Evolutionary conservation across 2,888 invertebrate species (phyloP).

Genomic region (Cosmorhoe ocellata): DNA sequence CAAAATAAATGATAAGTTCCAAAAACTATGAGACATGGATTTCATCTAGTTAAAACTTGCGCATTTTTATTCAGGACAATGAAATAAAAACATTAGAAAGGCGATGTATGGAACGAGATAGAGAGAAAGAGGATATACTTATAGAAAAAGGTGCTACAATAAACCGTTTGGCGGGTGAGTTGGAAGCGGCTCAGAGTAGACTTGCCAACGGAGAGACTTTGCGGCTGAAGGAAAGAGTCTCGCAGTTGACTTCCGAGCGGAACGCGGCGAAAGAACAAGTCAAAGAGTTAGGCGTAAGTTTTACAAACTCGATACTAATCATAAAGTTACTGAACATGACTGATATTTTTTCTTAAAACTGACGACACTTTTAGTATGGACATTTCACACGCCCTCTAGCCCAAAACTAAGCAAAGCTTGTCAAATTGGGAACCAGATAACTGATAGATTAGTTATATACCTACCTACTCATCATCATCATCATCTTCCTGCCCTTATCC

Average conservation of each 20-base stretch:
- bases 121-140: slow-evolving; percentile 83
- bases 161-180: slow-evolving; percentile 82
- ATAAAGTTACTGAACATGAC: too few species aligned
- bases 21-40: too few species aligned
- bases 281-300: slow-evolving; percentile 74
- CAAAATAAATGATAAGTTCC: too few species aligned
- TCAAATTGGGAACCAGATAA: too few species aligned
- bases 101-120: slow-evolving; percentile 80
- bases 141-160: slow-evolving; percentile 85
- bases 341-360: too few species aligned
- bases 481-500: too few species aligned
- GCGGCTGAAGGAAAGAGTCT: slow-evolving; percentile 68
- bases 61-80: slow-evolving; percentile 69
- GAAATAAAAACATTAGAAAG: slow-evolving; percentile 80
- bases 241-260: slow-evolving; percentile 73
- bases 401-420: too few species aligned
- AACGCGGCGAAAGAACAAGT: slow-evolving; percentile 78
- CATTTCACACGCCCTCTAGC: too few species aligned
- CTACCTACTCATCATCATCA: too few species aligned
- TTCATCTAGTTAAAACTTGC: too few species aligned
- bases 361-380: too few species aligned
- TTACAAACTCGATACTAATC: neutral
- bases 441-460: too few species aligned
- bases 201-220: slow-evolving; percentile 64
- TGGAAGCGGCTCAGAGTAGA: slow-evolving; percentile 83